Evolutionary conservation across 2,888 invertebrate species (phyloP), one percentile per base, ranked within the genome.

Genomic region (Cryptus armator): DNA sequence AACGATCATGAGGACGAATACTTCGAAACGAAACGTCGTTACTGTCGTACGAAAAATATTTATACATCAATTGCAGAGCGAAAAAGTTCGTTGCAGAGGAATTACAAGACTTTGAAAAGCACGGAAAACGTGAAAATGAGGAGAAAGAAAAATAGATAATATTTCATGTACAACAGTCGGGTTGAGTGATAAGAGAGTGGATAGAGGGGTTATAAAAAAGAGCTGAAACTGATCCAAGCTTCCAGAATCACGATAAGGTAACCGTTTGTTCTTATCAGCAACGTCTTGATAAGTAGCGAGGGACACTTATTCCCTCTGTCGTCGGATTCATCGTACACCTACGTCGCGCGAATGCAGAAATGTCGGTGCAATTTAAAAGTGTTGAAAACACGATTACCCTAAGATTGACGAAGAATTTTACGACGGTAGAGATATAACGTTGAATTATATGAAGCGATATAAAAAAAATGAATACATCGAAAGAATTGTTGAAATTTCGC

Each of bases 241-340:
- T 82, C 64, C 70, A 85, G 75, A 85, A 80, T 76, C 67, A 32
- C 46, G 85, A 85, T 82, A 85, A 81, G 77, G 48, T 72, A 53
- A 71, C 48, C 16, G 48, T 32, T 32, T 53, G 56, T 19, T 37
- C 70, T 85, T 82, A 85, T 82, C 81, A 85, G 80, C 43, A 51
- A 66, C 66, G 75, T 75, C 37, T 85, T 79, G 70, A 75, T 85
- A 82, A 79, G 81, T 67, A 66, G 70, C 67, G n/a, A 66, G 68
- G 5, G 75, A 81, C 53, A 70, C 70, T 66, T 46, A 32, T 59
- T 29, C 43, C 43, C 16, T 32, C 71, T 53, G 70, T 10, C 51
- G 48, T 51, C 66, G 43, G 14, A 44, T 53, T 46, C 76, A 66
- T 12, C 32, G 44, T 46, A 74, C 44, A 44, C 12, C 62, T 46